Evolutionary conservation across 2,797 vertebrate species (phyloP), one percentile per base, ranked within the genome.

Genomic region (Pseudomugil gertrudae): DNA sequence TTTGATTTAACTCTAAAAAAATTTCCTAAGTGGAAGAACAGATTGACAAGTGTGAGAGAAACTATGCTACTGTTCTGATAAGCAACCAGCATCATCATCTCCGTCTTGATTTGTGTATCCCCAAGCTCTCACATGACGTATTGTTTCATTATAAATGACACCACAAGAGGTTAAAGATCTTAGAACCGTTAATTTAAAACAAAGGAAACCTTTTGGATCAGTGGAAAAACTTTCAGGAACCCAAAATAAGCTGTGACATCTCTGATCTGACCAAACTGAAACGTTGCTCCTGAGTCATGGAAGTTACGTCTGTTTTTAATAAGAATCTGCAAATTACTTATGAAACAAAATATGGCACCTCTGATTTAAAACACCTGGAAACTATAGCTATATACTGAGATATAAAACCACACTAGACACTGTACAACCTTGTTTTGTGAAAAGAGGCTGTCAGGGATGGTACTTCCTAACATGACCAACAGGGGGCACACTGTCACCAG

Each of bases 401-500:
- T 24, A 23, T 26, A 24, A 24, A 50, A 50, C 24, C 15, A 15
- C 26, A 50, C 10, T 23, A n/a, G n/a, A n/a, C n/a, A n/a, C n/a
- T 19, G 15, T 40, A 19, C 2, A 40, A 40, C 5, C 2, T 5
- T 40, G 17, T 19, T 6, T 40, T 40, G 38, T 40, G 19, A 36
- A 35, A 26, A 29, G 47, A 72, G 4, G 1, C 10, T 38, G 15
- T 55, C 13, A 15, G 3, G 4, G 11, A 15, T 68, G 58, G 27
- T 40, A 17, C 63, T 75, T 24, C 68, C 23, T 1, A 7, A 3
- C 13, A 2, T 68, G 56, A 59, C 63, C 84, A 81, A 53, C 50
- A 81, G 85, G 73, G 72, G 83, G 23, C 68, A 26, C 57, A 38
- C 40, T 65, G 45, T 56, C 36, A 45, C 52, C 29, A 24, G 30